Evolutionary conservation across 2,888 invertebrate species (phyloP), one percentile per base, ranked within the genome.

Genomic region (Hybos culiciformis): DNA sequence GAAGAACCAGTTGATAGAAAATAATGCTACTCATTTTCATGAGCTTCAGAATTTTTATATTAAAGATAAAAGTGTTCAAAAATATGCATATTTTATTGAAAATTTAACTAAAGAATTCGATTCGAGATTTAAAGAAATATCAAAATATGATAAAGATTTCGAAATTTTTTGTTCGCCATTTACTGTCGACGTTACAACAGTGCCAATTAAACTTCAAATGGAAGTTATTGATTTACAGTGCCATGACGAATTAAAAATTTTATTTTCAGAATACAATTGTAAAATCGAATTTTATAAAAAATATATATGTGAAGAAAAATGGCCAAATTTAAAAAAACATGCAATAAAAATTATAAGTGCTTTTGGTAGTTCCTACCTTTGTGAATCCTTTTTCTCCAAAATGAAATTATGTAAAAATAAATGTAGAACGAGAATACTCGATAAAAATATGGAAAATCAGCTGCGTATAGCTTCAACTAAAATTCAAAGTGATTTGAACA

Each of bases 191-290:
- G 19, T 33, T 11, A 33, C 11, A 33, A 33, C 33, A 33, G 33
- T 33, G 18, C 33, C 33, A 33, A 9, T 12, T 33, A 11, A 33
- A 18, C 33, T 33, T 33, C 18, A 33, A 33, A 33, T 38, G 17
- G 15, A 38, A 38, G 14, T 38, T 38, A 9, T 38, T 38, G 26
- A 38, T 38, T 38, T 38, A 17, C 37, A 38, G 12, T 38, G 37
- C 24, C 37, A 26, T 14, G 37, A 38, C 8, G 23, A 38, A 18
- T 38, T 38, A 38, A 38, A 24, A 24, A 37, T 4, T 9, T n/a
- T 37, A 37, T 37, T 37, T 37, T 37, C 37, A 37, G 37, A 37
- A 37, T 37, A 37, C 20, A 4, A 36, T 20, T 5, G 20, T 36
- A 36, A 36, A 36, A n/a, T 37, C 4, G 12, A 37, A 23, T 37